Conservation (phyloP, 2,113 vertebrate genomes). For the Xiphias gladius region DNA sequence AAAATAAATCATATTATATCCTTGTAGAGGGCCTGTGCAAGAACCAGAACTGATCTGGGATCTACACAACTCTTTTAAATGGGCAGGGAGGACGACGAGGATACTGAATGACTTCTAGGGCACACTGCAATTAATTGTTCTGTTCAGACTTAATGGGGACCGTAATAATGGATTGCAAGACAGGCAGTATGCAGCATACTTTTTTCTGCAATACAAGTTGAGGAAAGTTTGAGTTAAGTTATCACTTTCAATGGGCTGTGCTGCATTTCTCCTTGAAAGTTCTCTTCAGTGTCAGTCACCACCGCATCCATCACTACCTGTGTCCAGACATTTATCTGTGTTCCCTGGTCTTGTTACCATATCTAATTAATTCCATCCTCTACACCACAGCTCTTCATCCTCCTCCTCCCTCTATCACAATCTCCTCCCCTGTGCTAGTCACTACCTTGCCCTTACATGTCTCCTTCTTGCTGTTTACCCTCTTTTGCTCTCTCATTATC, state of each 20-base stretch:
- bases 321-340: neutral
- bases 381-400: neutral
- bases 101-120: neutral
- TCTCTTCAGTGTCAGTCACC: neutral
- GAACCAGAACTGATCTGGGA: conserved; percentile 29
- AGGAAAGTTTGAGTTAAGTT: neutral
- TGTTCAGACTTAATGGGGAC: conserved; percentile 14
- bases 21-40: conserved; percentile 6
- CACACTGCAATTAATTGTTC: neutral
- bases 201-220: conserved; percentile 12
- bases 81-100: neutral
- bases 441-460: neutral
- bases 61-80: conserved; percentile 11
- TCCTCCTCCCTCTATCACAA: neutral
- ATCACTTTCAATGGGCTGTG: conserved; percentile 18
- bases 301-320: neutral
- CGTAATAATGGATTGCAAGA: conserved; percentile 19
- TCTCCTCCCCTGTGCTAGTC: neutral
- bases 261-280: conserved; percentile 8
- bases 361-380: conserved; percentile 1
- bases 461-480: neutral
- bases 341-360: conserved; percentile 8
- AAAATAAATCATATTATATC: conserved; percentile 42
- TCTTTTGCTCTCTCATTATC: conserved; percentile 7
- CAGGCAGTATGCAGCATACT: neutral